Percentiles rank a stretch among this genome's conserved stretches.
These are phyloP conservation scores for Aphelocoma coerulescens DNA, from an alignment of 2,113 vertebrate genomes.

Conservation along the genomic window DNA sequence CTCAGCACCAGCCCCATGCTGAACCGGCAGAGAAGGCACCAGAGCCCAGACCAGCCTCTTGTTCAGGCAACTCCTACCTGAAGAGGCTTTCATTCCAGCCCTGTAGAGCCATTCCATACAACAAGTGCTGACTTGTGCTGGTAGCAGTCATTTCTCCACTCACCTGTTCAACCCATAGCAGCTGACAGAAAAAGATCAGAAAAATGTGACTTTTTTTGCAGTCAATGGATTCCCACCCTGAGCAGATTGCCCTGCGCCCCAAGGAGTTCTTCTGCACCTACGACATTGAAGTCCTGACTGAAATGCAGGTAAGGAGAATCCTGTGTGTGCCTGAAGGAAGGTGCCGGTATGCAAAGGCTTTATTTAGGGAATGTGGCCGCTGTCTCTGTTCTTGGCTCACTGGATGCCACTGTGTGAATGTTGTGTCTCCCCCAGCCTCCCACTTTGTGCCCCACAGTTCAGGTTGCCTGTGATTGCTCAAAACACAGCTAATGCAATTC, in stretches of 20 bases:
- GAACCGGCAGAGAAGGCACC: not conserved
- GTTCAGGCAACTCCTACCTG: not conserved
- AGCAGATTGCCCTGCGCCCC: slow-evolving; percentile 89
- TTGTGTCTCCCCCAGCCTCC: not conserved
- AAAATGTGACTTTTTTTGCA: slow-evolving; percentile 42
- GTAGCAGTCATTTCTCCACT: not conserved
- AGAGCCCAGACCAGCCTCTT: not conserved
- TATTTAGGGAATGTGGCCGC: not conserved
- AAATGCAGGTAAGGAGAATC: slow-evolving; percentile 83
- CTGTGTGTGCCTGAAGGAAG: not conserved
- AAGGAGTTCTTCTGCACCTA: slow-evolving; percentile 89
- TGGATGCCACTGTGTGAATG: not conserved
- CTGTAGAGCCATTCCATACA: not conserved
- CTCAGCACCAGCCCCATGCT: fast-evolving
- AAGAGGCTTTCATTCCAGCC: not conserved
- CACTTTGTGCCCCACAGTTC: not conserved
- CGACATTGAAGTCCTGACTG: slow-evolving; percentile 91
- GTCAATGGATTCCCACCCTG: slow-evolving; percentile 91
- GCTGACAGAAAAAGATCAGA: not conserved
- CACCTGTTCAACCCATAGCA: fast-evolving
- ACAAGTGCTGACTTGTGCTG: not conserved
- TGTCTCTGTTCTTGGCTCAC: not conserved
- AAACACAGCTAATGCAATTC: not conserved
- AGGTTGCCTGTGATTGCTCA: not conserved
- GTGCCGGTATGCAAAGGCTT: not conserved